These are phyloP conservation scores for Oeneis ivallda DNA, from an alignment of 2,888 invertebrate species.

Conservation along the genomic window DNA sequence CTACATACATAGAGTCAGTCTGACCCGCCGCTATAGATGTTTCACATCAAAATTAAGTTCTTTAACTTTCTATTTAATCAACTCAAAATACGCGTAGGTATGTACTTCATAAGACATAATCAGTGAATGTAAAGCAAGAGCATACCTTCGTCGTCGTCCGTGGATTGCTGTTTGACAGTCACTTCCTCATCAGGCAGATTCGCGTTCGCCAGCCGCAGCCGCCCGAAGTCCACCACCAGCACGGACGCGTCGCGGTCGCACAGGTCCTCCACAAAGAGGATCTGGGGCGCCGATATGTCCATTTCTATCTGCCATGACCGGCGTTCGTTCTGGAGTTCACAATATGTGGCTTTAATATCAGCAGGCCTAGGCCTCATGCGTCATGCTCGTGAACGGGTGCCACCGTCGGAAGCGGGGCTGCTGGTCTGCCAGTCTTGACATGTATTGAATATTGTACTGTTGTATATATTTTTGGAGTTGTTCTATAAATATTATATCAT, in stretches of 20 bases:
- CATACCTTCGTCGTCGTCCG: constrained; percentile 55
- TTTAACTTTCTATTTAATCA: too few relatives aligned
- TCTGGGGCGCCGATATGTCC: constrained; percentile 96
- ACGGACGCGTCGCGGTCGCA: constrained; percentile 87
- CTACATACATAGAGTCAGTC: too few relatives aligned
- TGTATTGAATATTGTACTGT: too few relatives aligned
- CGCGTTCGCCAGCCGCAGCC: constrained; percentile 83
- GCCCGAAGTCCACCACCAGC: constrained; percentile 95
- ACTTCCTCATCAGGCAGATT: constrained; percentile 38
- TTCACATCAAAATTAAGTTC: too few relatives aligned
- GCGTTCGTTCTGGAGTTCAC: constrained; percentile 78
- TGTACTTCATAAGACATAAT: neutral
- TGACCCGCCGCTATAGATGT: too few relatives aligned
- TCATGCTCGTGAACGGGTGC: too few relatives aligned
- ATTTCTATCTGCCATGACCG: constrained; percentile 93
- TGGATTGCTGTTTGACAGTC: constrained; percentile 56
- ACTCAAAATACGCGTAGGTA: neutral
- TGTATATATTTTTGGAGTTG: too few relatives aligned
- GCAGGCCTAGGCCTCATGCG: too few relatives aligned
- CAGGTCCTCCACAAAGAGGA: constrained; percentile 92
- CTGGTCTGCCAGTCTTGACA: too few relatives aligned
- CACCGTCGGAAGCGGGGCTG: too few relatives aligned
- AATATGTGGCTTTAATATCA: neutral
- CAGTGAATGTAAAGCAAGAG: neutral
- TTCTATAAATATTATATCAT: too few relatives aligned